Evolutionary conservation across 2,797 vertebrate genomes (phyloP).

Genomic region (Podarcis siculus): DNA sequence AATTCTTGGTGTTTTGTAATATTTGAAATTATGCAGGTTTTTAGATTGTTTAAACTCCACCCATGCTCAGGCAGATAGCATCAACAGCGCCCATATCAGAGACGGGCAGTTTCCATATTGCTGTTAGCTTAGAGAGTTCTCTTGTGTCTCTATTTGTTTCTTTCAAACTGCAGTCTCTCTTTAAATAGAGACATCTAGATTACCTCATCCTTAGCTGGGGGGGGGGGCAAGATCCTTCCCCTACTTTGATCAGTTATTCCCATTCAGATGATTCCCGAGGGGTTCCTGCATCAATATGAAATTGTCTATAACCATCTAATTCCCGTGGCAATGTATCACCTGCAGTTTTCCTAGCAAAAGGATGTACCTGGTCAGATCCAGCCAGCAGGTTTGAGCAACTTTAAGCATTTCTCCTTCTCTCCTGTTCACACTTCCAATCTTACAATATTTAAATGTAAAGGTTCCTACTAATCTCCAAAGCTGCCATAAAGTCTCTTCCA

Average conservation of each 20-base stretch:
- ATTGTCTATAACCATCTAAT: not conserved
- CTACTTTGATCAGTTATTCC: not conserved
- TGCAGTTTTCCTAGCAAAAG: not conserved
- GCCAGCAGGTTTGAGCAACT: not conserved
- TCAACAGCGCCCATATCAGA: not conserved
- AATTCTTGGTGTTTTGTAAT: not conserved
- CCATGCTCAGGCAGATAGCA: not conserved
- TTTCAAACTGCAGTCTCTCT: not conserved
- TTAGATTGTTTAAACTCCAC: not conserved
- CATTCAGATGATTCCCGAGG: not conserved
- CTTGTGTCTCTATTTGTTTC: not conserved
- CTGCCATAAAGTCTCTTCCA: conserved; percentile 46
- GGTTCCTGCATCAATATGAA: not conserved
- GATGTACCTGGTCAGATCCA: not conserved
- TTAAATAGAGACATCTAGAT: not conserved
- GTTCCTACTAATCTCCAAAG: conserved; percentile 30
- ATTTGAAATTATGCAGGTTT: not conserved
- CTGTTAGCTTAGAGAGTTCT: not conserved
- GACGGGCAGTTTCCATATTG: not conserved
- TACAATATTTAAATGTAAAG: conserved; percentile 5
- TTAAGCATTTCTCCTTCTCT: not conserved
- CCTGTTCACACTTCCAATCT: not conserved
- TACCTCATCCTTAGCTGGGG: not conserved
- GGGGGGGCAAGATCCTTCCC: not conserved
- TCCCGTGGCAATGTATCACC: not conserved